Conservation (phyloP, 2,113 vertebrate genomes). For the Pomatostomus ruficeps region DNA sequence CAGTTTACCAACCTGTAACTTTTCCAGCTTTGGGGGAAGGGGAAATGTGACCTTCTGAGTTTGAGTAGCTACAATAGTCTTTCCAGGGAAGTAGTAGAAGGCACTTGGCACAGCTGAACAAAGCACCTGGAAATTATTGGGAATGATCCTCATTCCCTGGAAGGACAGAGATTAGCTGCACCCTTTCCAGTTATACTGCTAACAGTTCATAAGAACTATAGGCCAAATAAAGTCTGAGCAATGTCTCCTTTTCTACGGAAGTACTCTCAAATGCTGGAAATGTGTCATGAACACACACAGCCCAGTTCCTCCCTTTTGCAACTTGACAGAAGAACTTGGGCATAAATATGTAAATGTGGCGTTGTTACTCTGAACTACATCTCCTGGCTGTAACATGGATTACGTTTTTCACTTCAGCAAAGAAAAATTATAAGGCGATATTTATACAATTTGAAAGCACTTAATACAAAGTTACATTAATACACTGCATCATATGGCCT, state of each 20-base stretch:
- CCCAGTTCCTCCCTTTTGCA: background rate
- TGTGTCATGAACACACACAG: background rate
- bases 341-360: conserved; percentile 48
- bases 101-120: conserved; percentile 43
- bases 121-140: background rate
- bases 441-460: conserved; percentile 78
- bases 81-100: conserved; percentile 18
- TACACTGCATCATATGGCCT: conserved; percentile 67
- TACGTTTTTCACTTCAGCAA: conserved; percentile 54
- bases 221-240: background rate
- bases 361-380: conserved; percentile 48
- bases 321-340: background rate
- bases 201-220: background rate
- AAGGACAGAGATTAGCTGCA: background rate
- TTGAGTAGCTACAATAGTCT: background rate
- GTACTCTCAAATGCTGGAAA: conserved; percentile 15
- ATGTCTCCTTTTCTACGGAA: background rate
- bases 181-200: background rate
- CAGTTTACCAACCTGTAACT: background rate
- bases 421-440: conserved; percentile 78
- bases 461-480: conserved; percentile 81
- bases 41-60: background rate
- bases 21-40: background rate
- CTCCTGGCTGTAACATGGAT: conserved; percentile 48
- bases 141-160: background rate